Base-by-base conservation (phyloP, 2,113 vertebrate genomes). In the Pongo pygmaeus region DNA sequence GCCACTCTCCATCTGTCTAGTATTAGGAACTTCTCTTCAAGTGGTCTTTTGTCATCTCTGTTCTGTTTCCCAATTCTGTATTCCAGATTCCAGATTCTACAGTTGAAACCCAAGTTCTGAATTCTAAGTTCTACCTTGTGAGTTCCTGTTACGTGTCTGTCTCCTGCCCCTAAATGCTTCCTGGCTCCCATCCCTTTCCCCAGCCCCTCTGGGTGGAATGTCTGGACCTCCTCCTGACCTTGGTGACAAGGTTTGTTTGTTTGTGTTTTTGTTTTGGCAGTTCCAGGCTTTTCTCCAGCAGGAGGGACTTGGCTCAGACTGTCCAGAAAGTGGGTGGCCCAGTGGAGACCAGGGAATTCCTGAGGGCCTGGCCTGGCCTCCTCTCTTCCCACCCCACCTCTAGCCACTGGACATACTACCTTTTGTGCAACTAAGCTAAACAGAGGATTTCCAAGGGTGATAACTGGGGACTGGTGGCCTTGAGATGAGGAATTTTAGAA, bases 291-390 rank as follows among this genome's bases (percentile, higher is more conserved):
- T 95, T 92, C 12, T 20, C 13, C 50, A 75, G 32, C 57, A 81
- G 16, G 55, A 96, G 23, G 77, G 72, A 69, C 59, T 59, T 84
- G 74, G 48, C 75, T 97, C 83, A 88, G 61, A 84, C 46, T 81
- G 52, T 91, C 25, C 17, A 93, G 43, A 40, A 92, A 92, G 22
- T 79, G 38, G 5, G 20, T 79, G 69, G 87, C 52, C 25, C 72
- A 81, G 30, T 70, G 25, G n/a, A 93, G 48, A 69, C 74, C 91
- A 91, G 74, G 83, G 52, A 96, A 27, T 85, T 95, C 50, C 84
- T 80, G 46, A 88, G 35, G 64, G 48, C 46, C 80, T 92, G 88
- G 84, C 87, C 64, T 89, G 70, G 81, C 9, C 27, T 48, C n/a
- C 81, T 81, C 22, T 52, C 57, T 69, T 84, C 46, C 91, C 30